A percentile compares a stretch with the other conserved stretches of the same genome.
Evolutionary conservation across 2,797 vertebrate genomes (phyloP).

Genomic region (Lacerta bilineata): DNA sequence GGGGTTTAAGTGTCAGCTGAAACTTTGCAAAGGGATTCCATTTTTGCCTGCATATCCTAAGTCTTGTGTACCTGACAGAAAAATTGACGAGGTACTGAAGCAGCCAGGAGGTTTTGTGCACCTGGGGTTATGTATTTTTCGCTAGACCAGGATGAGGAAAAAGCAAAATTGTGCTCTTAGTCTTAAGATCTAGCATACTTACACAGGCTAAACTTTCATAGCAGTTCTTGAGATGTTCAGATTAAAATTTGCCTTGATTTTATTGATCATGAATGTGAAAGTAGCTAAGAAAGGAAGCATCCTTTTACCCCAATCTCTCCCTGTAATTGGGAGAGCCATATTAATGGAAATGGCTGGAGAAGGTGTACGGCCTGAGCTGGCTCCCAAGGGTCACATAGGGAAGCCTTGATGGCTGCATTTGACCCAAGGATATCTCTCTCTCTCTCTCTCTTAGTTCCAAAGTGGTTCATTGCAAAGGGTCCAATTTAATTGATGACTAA

Average conservation of each 20-base stretch:
- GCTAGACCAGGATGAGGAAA: neutral
- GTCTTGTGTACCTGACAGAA: neutral
- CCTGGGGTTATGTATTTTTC: neutral
- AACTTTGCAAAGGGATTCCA: neutral
- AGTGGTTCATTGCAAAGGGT: neutral
- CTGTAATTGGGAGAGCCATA: neutral
- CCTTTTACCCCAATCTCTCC: neutral
- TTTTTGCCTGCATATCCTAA: neutral
- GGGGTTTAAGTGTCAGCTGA: neutral
- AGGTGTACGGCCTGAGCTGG: too few species aligned
- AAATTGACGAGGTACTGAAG: neutral
- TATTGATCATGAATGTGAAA: slow-evolving; percentile 11
- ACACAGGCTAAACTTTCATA: neutral
- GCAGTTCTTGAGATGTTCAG: slow-evolving; percentile 7
- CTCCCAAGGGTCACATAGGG: too few species aligned
- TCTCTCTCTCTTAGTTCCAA: neutral
- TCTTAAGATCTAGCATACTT: neutral
- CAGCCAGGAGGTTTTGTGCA: neutral
- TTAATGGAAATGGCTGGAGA: neutral
- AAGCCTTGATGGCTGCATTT: too few species aligned
- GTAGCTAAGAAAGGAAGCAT: neutral
- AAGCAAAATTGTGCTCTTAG: neutral
- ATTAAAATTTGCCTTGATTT: neutral
- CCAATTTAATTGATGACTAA: neutral
- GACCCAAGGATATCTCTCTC: neutral